A percentile compares a stretch with the other conserved stretches of the same genome.
Evolutionary conservation across 2,888 invertebrate genomes (phyloP).

Genomic region (Andrena marginata): DNA sequence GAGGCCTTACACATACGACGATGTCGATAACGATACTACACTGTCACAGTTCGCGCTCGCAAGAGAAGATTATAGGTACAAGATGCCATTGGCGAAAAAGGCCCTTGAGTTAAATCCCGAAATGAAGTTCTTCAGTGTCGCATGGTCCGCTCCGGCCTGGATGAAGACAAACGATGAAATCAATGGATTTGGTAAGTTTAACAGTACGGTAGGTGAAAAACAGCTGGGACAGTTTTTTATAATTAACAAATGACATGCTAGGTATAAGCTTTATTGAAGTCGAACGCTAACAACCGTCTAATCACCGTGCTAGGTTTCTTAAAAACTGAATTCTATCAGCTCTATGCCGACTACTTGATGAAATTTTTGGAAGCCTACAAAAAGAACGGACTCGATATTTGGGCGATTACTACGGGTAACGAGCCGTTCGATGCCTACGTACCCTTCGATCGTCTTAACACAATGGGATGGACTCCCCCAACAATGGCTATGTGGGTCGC

Average conservation of each 20-base stretch:
- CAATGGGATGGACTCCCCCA: slow-evolving; percentile 91
- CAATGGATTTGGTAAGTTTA: slow-evolving; percentile 20
- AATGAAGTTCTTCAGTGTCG: slow-evolving; percentile 86
- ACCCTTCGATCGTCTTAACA: slow-evolving; percentile 88
- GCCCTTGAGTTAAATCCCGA: slow-evolving; percentile 84
- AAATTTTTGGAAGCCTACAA: slow-evolving; percentile 92
- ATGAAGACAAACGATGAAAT: slow-evolving; percentile 89
- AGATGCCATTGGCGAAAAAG: slow-evolving; percentile 87
- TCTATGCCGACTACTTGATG: slow-evolving; percentile 93
- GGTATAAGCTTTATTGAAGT: neutral
- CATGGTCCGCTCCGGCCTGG: slow-evolving; percentile 90
- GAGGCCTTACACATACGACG: slow-evolving; percentile 92
- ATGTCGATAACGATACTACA: slow-evolving; percentile 87
- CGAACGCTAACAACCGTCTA: neutral
- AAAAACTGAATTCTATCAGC: slow-evolving; percentile 88
- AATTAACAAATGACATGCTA: too few species aligned
- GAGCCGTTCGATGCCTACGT: slow-evolving; percentile 91
- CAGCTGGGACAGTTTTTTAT: neutral
- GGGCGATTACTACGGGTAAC: slow-evolving; percentile 95
- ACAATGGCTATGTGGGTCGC: slow-evolving; percentile 89
- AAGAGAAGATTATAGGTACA: slow-evolving; percentile 89
- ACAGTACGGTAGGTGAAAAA: neutral
- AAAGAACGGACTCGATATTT: slow-evolving; percentile 88
- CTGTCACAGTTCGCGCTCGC: slow-evolving; percentile 89
- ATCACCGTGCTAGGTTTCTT: slow-evolving; percentile 78